Evolutionary conservation across 2,797 vertebrate species (phyloP).

Genomic region (Urosaurus nigricauda): DNA sequence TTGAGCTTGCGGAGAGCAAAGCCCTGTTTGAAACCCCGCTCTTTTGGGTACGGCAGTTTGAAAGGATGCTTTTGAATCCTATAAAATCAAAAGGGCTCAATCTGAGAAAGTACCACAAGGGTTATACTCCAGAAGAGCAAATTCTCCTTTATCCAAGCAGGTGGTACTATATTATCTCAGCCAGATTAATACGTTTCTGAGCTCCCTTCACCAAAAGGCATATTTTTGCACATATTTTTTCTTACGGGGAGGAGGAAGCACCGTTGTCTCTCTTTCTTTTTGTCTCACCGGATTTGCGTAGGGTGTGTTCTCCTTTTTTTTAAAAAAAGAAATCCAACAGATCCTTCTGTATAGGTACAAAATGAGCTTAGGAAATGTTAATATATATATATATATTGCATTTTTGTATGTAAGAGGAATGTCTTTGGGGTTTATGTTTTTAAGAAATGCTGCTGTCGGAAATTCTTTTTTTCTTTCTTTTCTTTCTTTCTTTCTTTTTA

Average conservation of each 20-base stretch:
- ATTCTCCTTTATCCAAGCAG: not conserved
- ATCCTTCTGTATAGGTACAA: conserved; percentile 80
- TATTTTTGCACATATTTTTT: conserved; percentile 74
- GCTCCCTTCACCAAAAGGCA: conserved; percentile 68
- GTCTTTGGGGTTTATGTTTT: conserved; percentile 75
- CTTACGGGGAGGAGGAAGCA: conserved; percentile 55
- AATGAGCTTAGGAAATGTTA: conserved; percentile 81
- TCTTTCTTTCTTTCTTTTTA: conserved; percentile 63
- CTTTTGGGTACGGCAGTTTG: not conserved
- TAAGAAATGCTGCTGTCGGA: conserved; percentile 83
- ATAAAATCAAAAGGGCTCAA: not conserved
- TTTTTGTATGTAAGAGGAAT: conserved; percentile 78
- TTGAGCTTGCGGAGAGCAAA: not conserved
- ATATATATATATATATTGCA: conserved; percentile 77
- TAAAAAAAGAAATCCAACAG: conserved; percentile 4
- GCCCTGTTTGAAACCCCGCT: too few species aligned
- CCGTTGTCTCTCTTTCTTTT: conserved; percentile 29
- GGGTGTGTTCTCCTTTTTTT: conserved; percentile 44
- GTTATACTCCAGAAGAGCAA: not conserved
- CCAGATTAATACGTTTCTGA: conserved; percentile 55
- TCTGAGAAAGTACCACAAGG: not conserved
- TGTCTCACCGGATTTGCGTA: conserved; percentile 35
- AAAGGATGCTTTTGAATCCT: not conserved
- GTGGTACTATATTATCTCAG: not conserved
- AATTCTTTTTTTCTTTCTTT: conserved; percentile 53